Base-by-base conservation (phyloP, 2,888 invertebrate genomes). In the Cancer borealis region DNA sequence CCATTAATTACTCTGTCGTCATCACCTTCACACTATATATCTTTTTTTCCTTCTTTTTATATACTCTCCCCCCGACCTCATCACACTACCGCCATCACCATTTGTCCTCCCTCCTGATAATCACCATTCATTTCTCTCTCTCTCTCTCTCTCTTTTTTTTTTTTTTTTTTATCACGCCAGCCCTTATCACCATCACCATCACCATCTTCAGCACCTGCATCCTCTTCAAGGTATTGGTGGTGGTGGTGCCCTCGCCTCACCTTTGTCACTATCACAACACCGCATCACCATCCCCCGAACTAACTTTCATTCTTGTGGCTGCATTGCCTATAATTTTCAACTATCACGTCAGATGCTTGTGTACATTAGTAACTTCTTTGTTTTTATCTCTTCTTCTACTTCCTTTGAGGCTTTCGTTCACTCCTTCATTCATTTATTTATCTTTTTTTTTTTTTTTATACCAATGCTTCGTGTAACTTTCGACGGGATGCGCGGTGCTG, bases 291-390 rank as follows among this genome's bases (percentile, higher is more conserved):
- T 79, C 79, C 30, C 79, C 79, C 10, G 30, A 30, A 8, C 79
- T 79, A 30, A 79, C 79, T 79, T 30, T 30, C 30, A 30, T 79
- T 79, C 30, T 30, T 79, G 79, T 79, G 79, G 79, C 12, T 12
- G 30, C 79, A 26, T 30, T 30, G 30, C 6, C 79, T 79, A 26
- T 79, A 12, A 79, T 79, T 79, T 79, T 79, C 79, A 79, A 79
- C 79, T 79, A 79, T 79, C 30, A 30, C 30, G 79, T 79, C 79
- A 79, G 79, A 30, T 79, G 12, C 79, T 79, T 79, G 79, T 79
- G 79, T 30, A 79, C 30, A 12, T 14, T 10, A 8, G 10, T 79
- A 12, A 66, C 6, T 60, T 60, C 12, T 12, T 54, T 10, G 0
- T n/a, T 66, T 21, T 0, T 39, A 39, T 39, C 39, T 39, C 6